Conservation (phyloP, 2,113 vertebrate species). For the Gallinago media region DNA sequence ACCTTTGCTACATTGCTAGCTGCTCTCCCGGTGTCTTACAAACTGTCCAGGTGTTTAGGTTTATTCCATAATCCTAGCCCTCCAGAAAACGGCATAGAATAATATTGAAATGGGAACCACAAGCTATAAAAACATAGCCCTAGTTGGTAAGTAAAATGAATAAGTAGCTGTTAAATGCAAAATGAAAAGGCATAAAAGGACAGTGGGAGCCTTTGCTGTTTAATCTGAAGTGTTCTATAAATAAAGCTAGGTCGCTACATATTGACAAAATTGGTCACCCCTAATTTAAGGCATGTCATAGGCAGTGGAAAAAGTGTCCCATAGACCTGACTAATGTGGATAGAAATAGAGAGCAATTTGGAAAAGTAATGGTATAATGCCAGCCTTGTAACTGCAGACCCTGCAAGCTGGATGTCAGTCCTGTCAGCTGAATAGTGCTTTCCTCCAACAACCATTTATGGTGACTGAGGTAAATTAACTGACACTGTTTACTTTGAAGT, state of each 20-base stretch:
- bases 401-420: neutral
- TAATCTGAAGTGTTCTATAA: constrained; percentile 46
- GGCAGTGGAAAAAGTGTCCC: constrained; percentile 33
- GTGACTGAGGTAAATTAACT: neutral
- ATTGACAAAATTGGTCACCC: constrained; percentile 29
- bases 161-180: constrained; percentile 58
- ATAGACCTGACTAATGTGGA: constrained; percentile 29
- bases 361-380: neutral
- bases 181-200: constrained; percentile 28
- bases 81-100: constrained; percentile 48
- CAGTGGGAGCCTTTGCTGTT: constrained; percentile 32
- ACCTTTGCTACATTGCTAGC: neutral
- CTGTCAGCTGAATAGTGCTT: rapidly evolving
- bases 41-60: neutral
- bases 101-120: constrained; percentile 47
- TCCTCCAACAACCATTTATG: neutral
- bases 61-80: constrained; percentile 13
- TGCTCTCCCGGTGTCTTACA: neutral
- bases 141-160: constrained; percentile 35
- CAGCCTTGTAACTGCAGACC: neutral
- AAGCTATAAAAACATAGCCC: constrained; percentile 19
- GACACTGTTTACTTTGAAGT: neutral
- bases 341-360: constrained; percentile 18
- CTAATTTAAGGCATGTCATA: constrained; percentile 32
- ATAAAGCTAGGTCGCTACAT: constrained; percentile 12